A percentile compares a stretch with the other conserved stretches of the same genome.
Conservation (phyloP, 37 sponge, comb jelly and placozoan species). For the Aplysina aerophoba region DNA sequence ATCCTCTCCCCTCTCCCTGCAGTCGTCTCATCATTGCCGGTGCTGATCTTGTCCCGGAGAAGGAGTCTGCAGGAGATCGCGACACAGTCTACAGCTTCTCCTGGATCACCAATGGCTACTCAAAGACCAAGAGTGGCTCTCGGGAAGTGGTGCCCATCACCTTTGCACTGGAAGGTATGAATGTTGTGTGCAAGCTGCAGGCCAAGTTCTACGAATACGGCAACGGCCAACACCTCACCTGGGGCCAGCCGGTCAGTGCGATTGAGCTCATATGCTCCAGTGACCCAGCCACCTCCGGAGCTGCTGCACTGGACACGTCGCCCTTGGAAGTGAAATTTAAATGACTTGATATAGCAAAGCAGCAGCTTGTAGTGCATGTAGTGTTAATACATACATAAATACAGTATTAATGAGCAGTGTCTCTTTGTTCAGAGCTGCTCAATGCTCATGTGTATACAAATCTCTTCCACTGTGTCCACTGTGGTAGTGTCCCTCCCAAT, state of each 20-base stretch:
- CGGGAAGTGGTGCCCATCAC: neutral
- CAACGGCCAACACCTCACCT: slow-evolving; percentile 18
- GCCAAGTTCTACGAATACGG: slow-evolving; percentile 24
- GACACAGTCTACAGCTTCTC: slow-evolving; percentile 2
- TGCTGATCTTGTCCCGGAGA: neutral
- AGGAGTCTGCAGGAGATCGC: neutral
- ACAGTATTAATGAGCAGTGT: too few species aligned
- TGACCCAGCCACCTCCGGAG: neutral
- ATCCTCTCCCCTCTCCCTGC: neutral
- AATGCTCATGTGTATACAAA: too few species aligned
- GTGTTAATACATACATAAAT: too few species aligned
- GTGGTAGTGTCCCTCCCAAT: too few species aligned
- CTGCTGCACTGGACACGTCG: neutral
- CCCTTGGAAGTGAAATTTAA: slow-evolving; percentile 12
- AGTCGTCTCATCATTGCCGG: neutral
- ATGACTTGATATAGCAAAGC: neutral
- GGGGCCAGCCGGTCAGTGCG: neutral
- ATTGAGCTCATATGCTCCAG: slow-evolving; percentile 1
- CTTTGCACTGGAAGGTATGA: neutral
- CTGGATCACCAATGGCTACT: slow-evolving; percentile 17
- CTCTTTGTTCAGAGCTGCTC: too few species aligned
- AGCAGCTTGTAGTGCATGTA: too few species aligned
- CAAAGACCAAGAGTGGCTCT: slow-evolving; percentile 15
- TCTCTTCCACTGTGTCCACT: too few species aligned
- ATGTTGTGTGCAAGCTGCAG: neutral